Percentiles rank a stretch among this genome's conserved stretches.
Conservation (phyloP, 1,140 invertebrate species). For the Brachionus manjavacas region DNA sequence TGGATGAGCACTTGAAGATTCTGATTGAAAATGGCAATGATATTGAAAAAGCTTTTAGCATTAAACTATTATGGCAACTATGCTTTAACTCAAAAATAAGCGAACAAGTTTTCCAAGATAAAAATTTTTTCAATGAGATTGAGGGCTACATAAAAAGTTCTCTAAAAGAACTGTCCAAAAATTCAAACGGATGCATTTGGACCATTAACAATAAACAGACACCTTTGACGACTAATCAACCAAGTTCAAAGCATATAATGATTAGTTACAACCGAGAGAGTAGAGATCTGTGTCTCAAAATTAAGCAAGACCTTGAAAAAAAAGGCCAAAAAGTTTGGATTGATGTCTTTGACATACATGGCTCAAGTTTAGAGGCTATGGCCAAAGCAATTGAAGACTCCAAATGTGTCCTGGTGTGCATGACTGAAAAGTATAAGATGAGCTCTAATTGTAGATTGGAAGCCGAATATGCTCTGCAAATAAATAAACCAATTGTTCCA, state of each 20-base stretch:
- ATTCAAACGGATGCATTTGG: not conserved
- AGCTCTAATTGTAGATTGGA: slow-evolving; percentile 44
- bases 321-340: slow-evolving; percentile 16
- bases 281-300: slow-evolving; percentile 1
- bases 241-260: slow-evolving; percentile 13
- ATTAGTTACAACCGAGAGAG: not conserved
- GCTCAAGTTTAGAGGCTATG: slow-evolving; percentile 54
- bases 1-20: not conserved
- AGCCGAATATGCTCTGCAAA: slow-evolving; percentile 52
- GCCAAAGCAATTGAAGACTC: slow-evolving; percentile 54
- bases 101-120: not conserved
- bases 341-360: slow-evolving; percentile 40
- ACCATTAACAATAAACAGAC: not conserved
- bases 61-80: not conserved
- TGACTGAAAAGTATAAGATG: slow-evolving; percentile 32
- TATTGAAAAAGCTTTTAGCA: not conserved
- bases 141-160: not conserved
- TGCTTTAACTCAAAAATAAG: not conserved
- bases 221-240: not conserved
- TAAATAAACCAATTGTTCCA: slow-evolving; percentile 49
- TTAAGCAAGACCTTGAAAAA: not conserved
- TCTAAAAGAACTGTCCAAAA: not conserved
- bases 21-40: slow-evolving; percentile 12
- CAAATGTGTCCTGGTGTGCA: slow-evolving; percentile 50
- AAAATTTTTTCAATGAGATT: not conserved